Evolutionary conservation across 2,113 vertebrate species (phyloP).

Genomic region (Cariama cristata): DNA sequence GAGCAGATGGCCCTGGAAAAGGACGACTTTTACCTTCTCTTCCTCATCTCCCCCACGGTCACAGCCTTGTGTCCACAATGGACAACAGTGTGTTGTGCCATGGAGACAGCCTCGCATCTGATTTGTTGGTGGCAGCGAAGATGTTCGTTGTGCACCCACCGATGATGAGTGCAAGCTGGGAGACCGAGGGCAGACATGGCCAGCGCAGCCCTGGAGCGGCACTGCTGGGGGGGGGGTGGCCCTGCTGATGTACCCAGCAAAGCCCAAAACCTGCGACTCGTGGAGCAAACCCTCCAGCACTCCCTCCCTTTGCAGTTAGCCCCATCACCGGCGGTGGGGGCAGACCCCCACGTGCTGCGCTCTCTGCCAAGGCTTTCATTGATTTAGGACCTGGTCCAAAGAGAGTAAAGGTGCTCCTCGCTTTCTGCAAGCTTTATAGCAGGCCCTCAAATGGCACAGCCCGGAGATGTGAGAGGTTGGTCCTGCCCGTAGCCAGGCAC

Average conservation of each 20-base stretch:
- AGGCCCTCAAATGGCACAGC: background rate
- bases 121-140: background rate
- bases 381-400: background rate
- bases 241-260: background rate
- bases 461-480: background rate
- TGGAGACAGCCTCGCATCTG: fast-evolving
- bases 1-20: background rate
- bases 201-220: background rate
- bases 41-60: background rate
- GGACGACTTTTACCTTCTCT: background rate
- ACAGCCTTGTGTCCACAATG: background rate
- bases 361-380: background rate
- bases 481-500: background rate
- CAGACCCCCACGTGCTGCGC: background rate
- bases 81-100: background rate
- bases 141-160: background rate
- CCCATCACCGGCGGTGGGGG: background rate
- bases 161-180: background rate
- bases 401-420: background rate
- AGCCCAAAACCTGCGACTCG: background rate
- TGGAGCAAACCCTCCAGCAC: background rate
- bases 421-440: background rate
- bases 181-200: background rate
- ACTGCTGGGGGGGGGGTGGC: background rate
- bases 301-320: background rate